phyloP scores from a whole-genome alignment of 2,113 vertebrate genomes.

The Malurus alboscapulatus region DNA sequence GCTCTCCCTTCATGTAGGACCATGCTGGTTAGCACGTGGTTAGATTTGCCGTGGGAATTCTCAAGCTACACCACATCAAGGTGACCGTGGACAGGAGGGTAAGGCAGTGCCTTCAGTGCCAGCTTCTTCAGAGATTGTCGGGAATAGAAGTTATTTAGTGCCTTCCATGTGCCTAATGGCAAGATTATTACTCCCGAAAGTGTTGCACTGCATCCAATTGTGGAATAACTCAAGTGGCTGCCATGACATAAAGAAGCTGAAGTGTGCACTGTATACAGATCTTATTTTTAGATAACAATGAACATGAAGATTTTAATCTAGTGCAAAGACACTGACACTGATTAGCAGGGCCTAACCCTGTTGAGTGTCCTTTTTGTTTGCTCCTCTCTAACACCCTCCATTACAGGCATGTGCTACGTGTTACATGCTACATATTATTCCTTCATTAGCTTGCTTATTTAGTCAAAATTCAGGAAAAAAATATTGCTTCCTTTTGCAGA shows the following conservation, averaged over 20 bases:
- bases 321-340: not conserved
- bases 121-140: not conserved
- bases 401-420: not conserved
- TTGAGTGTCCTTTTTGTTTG: not conserved
- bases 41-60: not conserved
- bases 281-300: not conserved
- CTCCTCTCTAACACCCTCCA: not conserved
- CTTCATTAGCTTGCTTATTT: not conserved
- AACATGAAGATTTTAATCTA: not conserved
- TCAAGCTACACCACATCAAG: not conserved
- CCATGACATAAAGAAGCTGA: not conserved
- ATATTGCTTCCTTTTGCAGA: not conserved
- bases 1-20: not conserved
- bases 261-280: not conserved
- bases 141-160: not conserved
- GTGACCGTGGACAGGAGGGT: not conserved
- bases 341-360: not conserved
- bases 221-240: not conserved
- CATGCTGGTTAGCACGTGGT: not conserved
- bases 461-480: not conserved
- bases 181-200: not conserved
- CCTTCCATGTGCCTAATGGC: not conserved
- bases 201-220: not conserved
- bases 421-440: rapidly evolving
- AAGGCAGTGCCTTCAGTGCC: not conserved